Base-by-base conservation (phyloP, 2,113 vertebrate genomes). In the Micronisus gabar region DNA sequence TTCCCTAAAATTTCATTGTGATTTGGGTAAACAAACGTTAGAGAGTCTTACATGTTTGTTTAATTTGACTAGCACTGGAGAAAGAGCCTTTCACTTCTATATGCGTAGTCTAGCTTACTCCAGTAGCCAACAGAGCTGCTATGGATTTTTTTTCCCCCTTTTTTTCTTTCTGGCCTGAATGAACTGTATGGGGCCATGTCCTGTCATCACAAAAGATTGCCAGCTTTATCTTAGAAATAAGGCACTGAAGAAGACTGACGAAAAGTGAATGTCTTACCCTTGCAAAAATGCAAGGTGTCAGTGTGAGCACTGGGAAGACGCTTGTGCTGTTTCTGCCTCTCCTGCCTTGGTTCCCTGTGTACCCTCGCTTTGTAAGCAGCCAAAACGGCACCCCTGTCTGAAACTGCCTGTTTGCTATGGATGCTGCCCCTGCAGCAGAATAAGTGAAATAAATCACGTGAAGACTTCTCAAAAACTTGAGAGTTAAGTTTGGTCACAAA, bases 311-410 rank as follows among this genome's bases (percentile, higher is more conserved):
- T 59, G 20, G 20, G 29, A 79, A 41, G 43, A 59, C 32, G 12
- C 52, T 90, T 71, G 50, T 0, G 1, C 23, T 68, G 43, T 16
- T 41, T 75, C 40, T 88, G 27, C 26, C n/a, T 45, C 32, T 40
- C 6, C 55, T 78, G 36, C 18, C 41, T 38, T 3, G 1, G 21
- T 53, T 93, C 36, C 41, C 15, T 52, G 29, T 2, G 3, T 7
- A 14, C 2, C 0, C 25, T 68, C 2, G 1, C 50, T 48, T 61
- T 0, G 0, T 56, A 32, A 61, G 12, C 75, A 79, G 41, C n/a
- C 11, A 9, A 3, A 3, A 2, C 4, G 26, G 36, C 32, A 45
- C 52, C 5, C 20, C 38, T 22, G 3, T 66, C 80, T 67, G 76
- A 55, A 76, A 9, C 29, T 72, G 23, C 34, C 30, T 15, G 22